Evolutionary conservation across 2,797 vertebrate genomes (phyloP), one percentile per base, ranked within the genome.

Genomic region (Sebastes dallii): DNA sequence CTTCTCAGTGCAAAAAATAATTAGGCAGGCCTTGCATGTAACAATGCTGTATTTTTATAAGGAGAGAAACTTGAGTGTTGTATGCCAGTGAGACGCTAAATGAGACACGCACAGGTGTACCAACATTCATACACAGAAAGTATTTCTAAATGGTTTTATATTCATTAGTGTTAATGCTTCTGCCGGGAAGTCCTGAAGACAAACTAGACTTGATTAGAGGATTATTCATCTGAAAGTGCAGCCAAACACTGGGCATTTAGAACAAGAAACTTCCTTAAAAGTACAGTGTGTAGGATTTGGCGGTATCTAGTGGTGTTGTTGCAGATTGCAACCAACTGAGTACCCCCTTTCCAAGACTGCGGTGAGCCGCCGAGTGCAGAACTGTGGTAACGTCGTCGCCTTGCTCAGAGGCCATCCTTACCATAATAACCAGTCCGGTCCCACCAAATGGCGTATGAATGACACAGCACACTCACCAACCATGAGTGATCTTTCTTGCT

Each of bases 11-110:
- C 65, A 81, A 74, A 27, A 81, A 81, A 79, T 81, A 88, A 91
- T 91, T 85, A 84, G 74, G 34, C 18, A 79, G 61, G 77, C 71
- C 76, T 91, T 69, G 83, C 76, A 87, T 78, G 55, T 72, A 78
- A 73, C 58, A 24, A 5, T 3, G 4, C 11, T 34, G n/a, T 32
- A 42, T 72, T 79, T 80, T 86, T 80, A 72, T 85, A 72, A 78
- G 39, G 68, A 72, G 65, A 82, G 65, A 66, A 75, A 66, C 56
- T 59, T 64, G 18, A 65, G 50, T 32, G 52, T 62, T 12, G 39
- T 66, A 72, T 66, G 78, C 71, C 61, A 86, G 72, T 84, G 81
- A 75, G 29, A 77, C 42, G 62, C n/a, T 18, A 85, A 86, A 78
- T 78, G 64, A 88, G 14, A 70, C 50, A 52, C 1, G 52, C 14